These are phyloP conservation scores for Lysiphlebus fabarum DNA, from an alignment of 1,140 invertebrate genomes.

Conservation along the genomic window DNA sequence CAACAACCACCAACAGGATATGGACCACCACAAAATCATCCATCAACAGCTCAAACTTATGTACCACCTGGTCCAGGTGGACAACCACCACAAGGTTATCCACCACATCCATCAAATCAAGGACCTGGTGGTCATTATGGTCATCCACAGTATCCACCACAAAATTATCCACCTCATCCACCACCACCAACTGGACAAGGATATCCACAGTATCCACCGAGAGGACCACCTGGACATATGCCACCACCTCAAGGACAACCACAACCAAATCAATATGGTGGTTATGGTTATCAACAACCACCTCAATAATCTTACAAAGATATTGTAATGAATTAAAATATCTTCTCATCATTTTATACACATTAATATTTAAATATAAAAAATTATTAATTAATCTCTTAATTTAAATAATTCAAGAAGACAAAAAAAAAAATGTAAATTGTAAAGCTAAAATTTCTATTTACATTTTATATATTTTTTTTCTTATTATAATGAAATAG, in stretches of 20 bases:
- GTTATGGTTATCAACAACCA: slow-evolving; percentile 54
- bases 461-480: too few species aligned
- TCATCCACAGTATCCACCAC: slow-evolving; percentile 53
- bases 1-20: slow-evolving; percentile 43
- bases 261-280: slow-evolving; percentile 53
- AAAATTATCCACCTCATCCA: slow-evolving; percentile 51
- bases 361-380: too few species aligned
- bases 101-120: slow-evolving; percentile 47
- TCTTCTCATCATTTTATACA: too few species aligned
- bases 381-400: too few species aligned
- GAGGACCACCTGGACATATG: slow-evolving; percentile 45
- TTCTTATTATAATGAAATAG: too few species aligned
- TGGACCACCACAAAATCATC: slow-evolving; percentile 46
- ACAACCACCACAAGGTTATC: slow-evolving; percentile 49
- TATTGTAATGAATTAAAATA: too few species aligned
- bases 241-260: slow-evolving; percentile 54
- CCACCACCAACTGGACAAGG: slow-evolving; percentile 50
- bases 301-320: slow-evolving; percentile 42
- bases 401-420: too few species aligned
- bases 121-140: slow-evolving; percentile 48
- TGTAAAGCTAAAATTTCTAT: too few species aligned
- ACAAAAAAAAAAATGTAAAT: too few species aligned
- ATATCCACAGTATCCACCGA: slow-evolving; percentile 50
- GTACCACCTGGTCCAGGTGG: slow-evolving; percentile 42
- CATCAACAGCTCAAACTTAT: slow-evolving; percentile 51